Conservation (phyloP, 2,888 invertebrate genomes). For the Sphinx pinastri region DNA sequence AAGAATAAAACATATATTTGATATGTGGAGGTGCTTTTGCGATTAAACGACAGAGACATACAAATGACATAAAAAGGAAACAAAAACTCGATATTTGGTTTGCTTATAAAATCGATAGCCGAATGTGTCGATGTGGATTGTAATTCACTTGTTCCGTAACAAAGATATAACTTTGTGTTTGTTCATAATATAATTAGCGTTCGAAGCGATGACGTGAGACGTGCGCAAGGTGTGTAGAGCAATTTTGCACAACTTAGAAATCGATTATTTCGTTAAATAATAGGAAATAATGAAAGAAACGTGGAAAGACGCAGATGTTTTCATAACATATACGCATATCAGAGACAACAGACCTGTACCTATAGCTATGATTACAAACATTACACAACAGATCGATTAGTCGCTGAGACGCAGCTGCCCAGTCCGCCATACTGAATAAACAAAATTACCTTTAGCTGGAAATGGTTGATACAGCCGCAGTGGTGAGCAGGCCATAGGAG, state of each 20-base stretch:
- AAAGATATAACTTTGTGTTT: slow-evolving; percentile 56
- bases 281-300: not conserved
- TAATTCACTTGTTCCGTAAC: slow-evolving; percentile 34
- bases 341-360: slow-evolving; percentile 38
- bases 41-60: slow-evolving; percentile 2
- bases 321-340: slow-evolving; percentile 9
- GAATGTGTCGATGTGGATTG: slow-evolving; percentile 30
- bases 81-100: slow-evolving; percentile 30
- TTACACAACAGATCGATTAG: slow-evolving; percentile 57
- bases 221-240: slow-evolving; percentile 64
- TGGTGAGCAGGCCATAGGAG: slow-evolving; percentile 2
- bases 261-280: not conserved
- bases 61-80: not conserved
- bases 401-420: not conserved
- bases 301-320: not conserved
- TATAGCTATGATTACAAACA: slow-evolving; percentile 64
- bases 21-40: not conserved
- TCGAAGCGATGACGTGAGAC: slow-evolving; percentile 63
- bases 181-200: slow-evolving; percentile 64
- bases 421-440: not conserved
- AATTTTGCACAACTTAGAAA: slow-evolving; percentile 54
- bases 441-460: slow-evolving; percentile 52
- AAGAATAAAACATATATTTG: not conserved
- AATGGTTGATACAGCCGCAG: not conserved
- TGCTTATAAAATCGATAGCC: slow-evolving; percentile 29